These are phyloP conservation scores for Gila orcuttii DNA, from an alignment of 2,113 vertebrate genomes.

Conservation along the genomic window DNA sequence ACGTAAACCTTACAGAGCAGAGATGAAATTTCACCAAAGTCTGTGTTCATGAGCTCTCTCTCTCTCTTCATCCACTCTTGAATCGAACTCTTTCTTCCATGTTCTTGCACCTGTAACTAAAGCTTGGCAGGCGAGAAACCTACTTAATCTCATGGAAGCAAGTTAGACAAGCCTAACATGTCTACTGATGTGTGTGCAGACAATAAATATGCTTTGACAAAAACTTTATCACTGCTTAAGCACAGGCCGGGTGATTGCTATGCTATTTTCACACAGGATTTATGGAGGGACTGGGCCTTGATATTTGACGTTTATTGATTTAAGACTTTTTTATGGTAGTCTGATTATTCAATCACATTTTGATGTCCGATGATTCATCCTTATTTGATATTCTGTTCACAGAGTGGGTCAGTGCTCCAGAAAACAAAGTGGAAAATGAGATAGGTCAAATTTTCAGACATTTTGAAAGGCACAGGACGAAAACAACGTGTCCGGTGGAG, in stretches of 20 bases:
- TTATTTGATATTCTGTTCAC: constrained; percentile 6
- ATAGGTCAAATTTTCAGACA: background rate
- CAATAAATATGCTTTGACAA: constrained; percentile 25
- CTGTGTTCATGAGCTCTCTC: background rate
- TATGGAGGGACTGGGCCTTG: background rate
- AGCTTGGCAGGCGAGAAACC: background rate
- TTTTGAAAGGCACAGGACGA: background rate
- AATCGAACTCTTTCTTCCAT: constrained; percentile 38
- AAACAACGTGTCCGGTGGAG: background rate
- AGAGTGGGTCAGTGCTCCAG: background rate
- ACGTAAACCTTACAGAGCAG: background rate
- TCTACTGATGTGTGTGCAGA: constrained; percentile 12
- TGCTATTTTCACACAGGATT: constrained; percentile 8
- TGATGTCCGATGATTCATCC: background rate
- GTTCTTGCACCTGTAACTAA: constrained; percentile 24
- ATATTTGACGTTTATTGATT: background rate
- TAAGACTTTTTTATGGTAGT: background rate
- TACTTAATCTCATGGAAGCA: constrained; percentile 25
- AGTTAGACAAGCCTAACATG: background rate
- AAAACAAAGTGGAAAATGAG: background rate
- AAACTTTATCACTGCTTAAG: background rate
- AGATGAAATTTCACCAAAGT: constrained; percentile 30
- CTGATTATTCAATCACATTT: background rate
- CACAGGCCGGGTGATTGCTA: background rate
- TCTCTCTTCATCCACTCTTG: constrained; percentile 6